Evolutionary conservation across 2,888 invertebrate genomes (phyloP).

Genomic region (Aphidoletes aphidimyza): DNA sequence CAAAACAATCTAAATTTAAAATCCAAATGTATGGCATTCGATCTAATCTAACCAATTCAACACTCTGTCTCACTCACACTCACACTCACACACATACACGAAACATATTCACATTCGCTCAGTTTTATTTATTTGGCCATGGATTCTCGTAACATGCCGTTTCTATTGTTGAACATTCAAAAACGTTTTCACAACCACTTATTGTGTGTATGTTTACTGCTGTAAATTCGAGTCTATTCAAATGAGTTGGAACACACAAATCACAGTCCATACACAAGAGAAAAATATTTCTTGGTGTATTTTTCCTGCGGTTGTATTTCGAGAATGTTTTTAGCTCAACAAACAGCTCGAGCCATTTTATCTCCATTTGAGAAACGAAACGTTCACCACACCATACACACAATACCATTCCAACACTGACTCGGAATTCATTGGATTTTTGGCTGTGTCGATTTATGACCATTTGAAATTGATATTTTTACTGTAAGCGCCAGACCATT

Average conservation of each 20-base stretch:
- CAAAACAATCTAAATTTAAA: constrained; percentile 8
- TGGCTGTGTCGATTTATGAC: constrained; percentile 49
- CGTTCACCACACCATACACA: neutral
- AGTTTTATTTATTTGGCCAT: constrained; percentile 1
- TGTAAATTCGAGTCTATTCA: constrained; percentile 25
- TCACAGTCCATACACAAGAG: constrained; percentile 44
- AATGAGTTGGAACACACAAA: constrained; percentile 37
- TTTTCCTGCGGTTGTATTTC: constrained; percentile 37
- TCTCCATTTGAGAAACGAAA: neutral
- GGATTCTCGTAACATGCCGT: neutral
- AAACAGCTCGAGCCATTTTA: neutral
- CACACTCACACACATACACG: too few species aligned
- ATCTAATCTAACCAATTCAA: neutral
- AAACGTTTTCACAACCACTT: neutral
- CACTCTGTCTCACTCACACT: too few species aligned
- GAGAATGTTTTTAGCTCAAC: neutral
- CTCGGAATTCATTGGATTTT: constrained; percentile 36
- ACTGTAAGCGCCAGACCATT: constrained; percentile 4
- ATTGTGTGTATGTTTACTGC: neutral
- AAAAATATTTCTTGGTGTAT: constrained; percentile 28
- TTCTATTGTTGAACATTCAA: neutral
- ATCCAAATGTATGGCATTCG: neutral
- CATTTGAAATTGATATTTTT: constrained; percentile 52
- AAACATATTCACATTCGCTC: neutral
- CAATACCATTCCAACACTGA: neutral